Evolutionary conservation across 2,888 invertebrate species (phyloP).

Genomic region (Leptinotarsa tumamoca): DNA sequence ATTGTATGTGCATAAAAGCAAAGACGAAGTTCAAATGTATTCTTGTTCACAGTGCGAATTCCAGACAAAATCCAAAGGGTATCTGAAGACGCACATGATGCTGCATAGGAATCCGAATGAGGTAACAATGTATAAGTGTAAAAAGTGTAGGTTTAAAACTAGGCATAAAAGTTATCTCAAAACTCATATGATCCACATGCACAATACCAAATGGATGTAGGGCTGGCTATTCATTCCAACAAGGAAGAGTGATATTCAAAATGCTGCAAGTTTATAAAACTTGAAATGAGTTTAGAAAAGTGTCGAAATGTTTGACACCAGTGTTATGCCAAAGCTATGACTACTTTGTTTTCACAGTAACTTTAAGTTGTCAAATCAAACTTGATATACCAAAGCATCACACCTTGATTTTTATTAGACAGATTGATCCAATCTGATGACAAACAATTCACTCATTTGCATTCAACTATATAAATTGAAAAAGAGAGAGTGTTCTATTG

Average conservation of each 20-base stretch:
- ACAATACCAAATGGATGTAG: slow-evolving; percentile 39
- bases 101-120: slow-evolving; percentile 47
- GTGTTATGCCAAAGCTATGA: too few relatives aligned
- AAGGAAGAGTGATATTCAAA: neutral
- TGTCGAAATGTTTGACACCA: neutral
- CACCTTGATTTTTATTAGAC: too few relatives aligned
- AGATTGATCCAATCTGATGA: too few relatives aligned
- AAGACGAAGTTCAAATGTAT: slow-evolving; percentile 47
- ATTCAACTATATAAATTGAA: too few relatives aligned
- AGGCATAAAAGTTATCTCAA: slow-evolving; percentile 50
- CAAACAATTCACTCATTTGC: too few relatives aligned
- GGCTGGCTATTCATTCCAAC: neutral
- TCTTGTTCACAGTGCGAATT: slow-evolving; percentile 48
- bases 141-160: slow-evolving; percentile 48
- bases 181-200: slow-evolving; percentile 47
- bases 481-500: too few relatives aligned
- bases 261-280: neutral
- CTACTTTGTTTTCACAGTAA: too few relatives aligned
- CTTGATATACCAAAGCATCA: too few relatives aligned
- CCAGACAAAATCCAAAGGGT: slow-evolving; percentile 50
- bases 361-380: too few relatives aligned
- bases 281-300: neutral
- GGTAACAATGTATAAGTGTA: slow-evolving; percentile 49
- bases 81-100: slow-evolving; percentile 51
- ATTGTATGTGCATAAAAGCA: slow-evolving; percentile 44